These are phyloP conservation scores for Ammospiza nelsoni DNA, from an alignment of 2,113 vertebrate species.

Conservation along the genomic window DNA sequence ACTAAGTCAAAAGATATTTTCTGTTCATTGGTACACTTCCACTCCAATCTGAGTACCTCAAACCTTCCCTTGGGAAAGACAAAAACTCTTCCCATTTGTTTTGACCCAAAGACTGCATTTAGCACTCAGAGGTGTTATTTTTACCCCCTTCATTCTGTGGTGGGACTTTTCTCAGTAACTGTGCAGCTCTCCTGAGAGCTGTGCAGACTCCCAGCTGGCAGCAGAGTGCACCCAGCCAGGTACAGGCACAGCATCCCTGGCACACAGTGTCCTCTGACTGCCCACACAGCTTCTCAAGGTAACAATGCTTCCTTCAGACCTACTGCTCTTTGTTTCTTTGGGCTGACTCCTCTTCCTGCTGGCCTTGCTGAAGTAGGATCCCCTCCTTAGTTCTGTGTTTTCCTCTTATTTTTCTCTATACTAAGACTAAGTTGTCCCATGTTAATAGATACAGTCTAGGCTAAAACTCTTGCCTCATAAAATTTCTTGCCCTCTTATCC, in stretches of 20 bases:
- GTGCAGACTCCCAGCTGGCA: neutral
- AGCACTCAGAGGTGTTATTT: neutral
- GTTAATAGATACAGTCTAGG: neutral
- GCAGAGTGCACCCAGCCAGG: neutral
- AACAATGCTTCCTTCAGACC: neutral
- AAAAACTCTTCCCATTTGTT: neutral
- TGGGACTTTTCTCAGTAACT: neutral
- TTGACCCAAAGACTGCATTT: neutral
- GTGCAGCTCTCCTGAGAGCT: neutral
- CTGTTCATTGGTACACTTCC: neutral
- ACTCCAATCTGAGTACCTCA: neutral
- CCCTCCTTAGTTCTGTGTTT: neutral
- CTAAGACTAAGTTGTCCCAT: neutral
- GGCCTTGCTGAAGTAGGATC: neutral
- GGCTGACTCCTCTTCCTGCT: neutral
- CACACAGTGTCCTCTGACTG: neutral
- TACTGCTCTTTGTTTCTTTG: neutral
- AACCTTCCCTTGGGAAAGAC: neutral
- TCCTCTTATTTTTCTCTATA: neutral
- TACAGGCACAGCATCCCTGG: neutral
- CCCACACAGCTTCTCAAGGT: neutral
- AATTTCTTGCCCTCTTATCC: neutral
- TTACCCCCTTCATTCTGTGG: fast-evolving
- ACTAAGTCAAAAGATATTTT: neutral
- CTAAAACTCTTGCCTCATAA: neutral